A percentile compares a stretch with the other conserved stretches of the same genome.
These are phyloP conservation scores for Echiichthys vipera DNA, from an alignment of 2,797 vertebrate genomes.

Conservation along the genomic window DNA sequence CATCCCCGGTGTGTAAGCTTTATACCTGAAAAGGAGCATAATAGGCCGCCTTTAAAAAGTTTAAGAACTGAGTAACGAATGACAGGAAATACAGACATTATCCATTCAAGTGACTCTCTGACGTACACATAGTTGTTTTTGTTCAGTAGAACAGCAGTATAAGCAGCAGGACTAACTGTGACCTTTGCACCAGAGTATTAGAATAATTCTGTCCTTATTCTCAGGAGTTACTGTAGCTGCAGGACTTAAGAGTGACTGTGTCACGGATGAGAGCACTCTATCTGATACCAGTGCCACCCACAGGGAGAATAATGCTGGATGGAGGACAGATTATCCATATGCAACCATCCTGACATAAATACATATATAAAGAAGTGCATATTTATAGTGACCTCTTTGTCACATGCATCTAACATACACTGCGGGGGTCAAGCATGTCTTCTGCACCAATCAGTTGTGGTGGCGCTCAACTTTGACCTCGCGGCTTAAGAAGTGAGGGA, in stretches of 20 bases:
- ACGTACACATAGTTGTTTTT: background rate
- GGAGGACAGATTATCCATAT: slow-evolving; percentile 67
- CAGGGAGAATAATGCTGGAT: slow-evolving; percentile 40
- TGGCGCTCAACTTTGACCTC: slow-evolving; percentile 48
- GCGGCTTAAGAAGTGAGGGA: slow-evolving; percentile 36
- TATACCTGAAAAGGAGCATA: no score
- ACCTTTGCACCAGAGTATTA: slow-evolving; percentile 66
- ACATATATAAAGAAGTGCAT: slow-evolving; percentile 27
- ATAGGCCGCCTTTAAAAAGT: no score
- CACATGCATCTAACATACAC: background rate
- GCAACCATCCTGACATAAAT: slow-evolving; percentile 46
- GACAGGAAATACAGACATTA: background rate
- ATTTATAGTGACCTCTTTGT: slow-evolving; percentile 42
- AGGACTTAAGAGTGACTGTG: slow-evolving; percentile 62
- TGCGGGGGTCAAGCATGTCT: background rate
- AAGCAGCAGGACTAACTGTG: slow-evolving; percentile 21
- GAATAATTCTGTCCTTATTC: slow-evolving; percentile 66
- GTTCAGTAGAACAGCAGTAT: background rate
- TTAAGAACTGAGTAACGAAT: background rate
- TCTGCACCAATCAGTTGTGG: slow-evolving; percentile 39
- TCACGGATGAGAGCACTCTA: slow-evolving; percentile 66
- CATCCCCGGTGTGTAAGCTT: no score
- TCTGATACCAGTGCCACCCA: slow-evolving; percentile 46
- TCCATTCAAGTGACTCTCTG: background rate
- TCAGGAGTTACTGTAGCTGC: slow-evolving; percentile 58